Conservation (phyloP, 2,113 vertebrate species). For the Prochilodus magdalenae region DNA sequence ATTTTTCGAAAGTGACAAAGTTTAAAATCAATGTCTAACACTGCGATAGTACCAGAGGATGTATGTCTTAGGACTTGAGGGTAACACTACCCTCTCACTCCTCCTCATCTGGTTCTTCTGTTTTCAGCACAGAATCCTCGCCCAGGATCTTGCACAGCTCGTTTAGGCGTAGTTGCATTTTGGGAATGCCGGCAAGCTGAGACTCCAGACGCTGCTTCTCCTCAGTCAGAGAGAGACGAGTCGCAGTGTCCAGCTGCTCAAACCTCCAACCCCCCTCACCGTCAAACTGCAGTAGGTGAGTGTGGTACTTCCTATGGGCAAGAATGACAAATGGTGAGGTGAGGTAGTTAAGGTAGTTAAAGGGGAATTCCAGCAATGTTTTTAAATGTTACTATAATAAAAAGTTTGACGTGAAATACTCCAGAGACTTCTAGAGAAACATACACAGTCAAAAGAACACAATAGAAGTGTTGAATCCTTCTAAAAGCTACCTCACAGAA, state of each 20-base stretch:
- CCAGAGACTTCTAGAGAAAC: too few relatives aligned
- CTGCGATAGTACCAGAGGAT: background rate
- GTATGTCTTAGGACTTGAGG: background rate
- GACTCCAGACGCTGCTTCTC: conserved; percentile 97
- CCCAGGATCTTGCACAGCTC: conserved; percentile 97
- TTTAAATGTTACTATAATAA: too few relatives aligned
- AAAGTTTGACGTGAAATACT: too few relatives aligned
- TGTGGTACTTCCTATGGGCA: conserved; percentile 94
- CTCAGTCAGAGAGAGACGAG: conserved; percentile 92
- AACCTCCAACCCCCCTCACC: conserved; percentile 97
- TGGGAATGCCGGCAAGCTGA: conserved; percentile 94
- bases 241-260: conserved; percentile 93
- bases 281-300: conserved; percentile 96
- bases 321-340: conserved; percentile 31
- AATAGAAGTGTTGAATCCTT: too few relatives aligned
- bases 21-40: background rate
- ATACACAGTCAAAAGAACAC: too few relatives aligned
- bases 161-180: conserved; percentile 96
- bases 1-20: conserved; percentile 4
- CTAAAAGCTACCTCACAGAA: too few relatives aligned
- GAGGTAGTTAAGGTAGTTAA: too few relatives aligned
- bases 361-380: too few relatives aligned
- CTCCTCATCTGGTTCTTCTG: conserved; percentile 69
- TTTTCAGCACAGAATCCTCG: conserved; percentile 95
- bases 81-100: conserved; percentile 9